Conservation (phyloP, 2,113 vertebrate species). For the Delphinapterus leucas region DNA sequence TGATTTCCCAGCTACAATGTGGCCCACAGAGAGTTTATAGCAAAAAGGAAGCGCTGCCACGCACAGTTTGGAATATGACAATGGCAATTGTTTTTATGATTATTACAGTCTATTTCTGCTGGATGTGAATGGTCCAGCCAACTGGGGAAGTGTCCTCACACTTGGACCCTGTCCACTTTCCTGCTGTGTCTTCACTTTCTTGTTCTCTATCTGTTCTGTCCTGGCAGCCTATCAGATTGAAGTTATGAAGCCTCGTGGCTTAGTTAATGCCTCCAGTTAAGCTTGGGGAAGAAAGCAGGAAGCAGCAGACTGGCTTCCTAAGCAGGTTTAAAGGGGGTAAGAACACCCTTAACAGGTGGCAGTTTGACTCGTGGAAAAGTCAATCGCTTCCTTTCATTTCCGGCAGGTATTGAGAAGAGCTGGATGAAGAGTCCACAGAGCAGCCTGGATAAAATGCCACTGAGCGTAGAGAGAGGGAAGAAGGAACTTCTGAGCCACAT, state of each 20-base stretch:
- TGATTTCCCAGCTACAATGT: not conserved
- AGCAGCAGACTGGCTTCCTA: constrained; percentile 16
- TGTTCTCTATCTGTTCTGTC: constrained; percentile 27
- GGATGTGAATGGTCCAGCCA: not conserved
- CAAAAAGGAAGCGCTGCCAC: not conserved
- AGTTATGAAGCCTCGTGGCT: not conserved
- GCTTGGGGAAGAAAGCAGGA: constrained; percentile 28
- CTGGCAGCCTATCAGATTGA: not conserved
- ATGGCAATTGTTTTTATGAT: constrained; percentile 20
- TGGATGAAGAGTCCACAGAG: not conserved
- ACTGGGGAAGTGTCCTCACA: not conserved
- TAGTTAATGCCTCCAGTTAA: constrained; percentile 33
- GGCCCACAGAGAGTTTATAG: constrained; percentile 15
- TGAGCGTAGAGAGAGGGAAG: not conserved
- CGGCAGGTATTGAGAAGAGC: constrained; percentile 38
- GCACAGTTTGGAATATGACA: constrained; percentile 1
- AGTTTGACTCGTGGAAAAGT: constrained; percentile 38
- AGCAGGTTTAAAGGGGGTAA: not conserved
- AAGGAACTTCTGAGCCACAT: constrained; percentile 7
- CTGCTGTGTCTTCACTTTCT: constrained; percentile 13
- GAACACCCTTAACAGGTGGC: constrained; percentile 22
- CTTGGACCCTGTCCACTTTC: constrained; percentile 24
- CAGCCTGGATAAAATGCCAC: not conserved
- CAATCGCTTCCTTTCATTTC: constrained; percentile 62
- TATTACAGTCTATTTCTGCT: constrained; percentile 5